A percentile compares a stretch with the other conserved stretches of the same genome.
phyloP scores from a whole-genome alignment of 2,113 vertebrate genomes.

The Zosterops borbonicus region DNA sequence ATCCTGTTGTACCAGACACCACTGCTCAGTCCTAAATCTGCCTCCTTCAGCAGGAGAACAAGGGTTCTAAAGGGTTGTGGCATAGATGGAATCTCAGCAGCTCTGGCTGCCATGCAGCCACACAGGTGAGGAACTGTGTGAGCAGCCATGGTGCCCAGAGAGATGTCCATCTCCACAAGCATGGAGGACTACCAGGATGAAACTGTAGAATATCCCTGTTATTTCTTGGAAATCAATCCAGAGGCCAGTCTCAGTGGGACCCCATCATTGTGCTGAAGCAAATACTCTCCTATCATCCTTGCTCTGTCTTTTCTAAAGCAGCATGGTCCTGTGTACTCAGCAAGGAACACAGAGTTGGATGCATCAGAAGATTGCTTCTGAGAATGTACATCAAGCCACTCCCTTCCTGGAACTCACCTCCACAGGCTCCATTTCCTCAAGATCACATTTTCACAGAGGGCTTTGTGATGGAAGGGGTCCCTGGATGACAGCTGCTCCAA shows the following conservation, averaged over 20 bases:
- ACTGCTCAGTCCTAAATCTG: background rate
- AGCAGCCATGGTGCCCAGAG: background rate
- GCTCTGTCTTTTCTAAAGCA: background rate
- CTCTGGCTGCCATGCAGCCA: background rate
- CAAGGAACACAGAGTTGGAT: background rate
- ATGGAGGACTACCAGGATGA: background rate
- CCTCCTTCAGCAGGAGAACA: background rate
- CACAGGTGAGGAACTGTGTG: background rate
- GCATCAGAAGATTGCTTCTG: background rate
- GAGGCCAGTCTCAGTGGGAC: background rate
- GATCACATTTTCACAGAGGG: background rate
- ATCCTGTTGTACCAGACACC: background rate
- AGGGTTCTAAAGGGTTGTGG: background rate
- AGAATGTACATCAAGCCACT: background rate
- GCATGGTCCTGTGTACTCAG: background rate
- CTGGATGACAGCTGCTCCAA: background rate
- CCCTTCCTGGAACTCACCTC: background rate
- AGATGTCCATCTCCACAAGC: background rate
- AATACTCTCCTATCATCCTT: background rate
- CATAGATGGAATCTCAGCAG: background rate
- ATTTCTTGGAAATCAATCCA: background rate
- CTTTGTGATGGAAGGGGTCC: background rate
- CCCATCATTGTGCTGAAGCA: background rate
- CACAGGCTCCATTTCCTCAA: background rate
- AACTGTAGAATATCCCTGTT: background rate